These are phyloP conservation scores for Cephus nigrinus DNA, from an alignment of 2,888 invertebrate genomes.

Conservation along the genomic window DNA sequence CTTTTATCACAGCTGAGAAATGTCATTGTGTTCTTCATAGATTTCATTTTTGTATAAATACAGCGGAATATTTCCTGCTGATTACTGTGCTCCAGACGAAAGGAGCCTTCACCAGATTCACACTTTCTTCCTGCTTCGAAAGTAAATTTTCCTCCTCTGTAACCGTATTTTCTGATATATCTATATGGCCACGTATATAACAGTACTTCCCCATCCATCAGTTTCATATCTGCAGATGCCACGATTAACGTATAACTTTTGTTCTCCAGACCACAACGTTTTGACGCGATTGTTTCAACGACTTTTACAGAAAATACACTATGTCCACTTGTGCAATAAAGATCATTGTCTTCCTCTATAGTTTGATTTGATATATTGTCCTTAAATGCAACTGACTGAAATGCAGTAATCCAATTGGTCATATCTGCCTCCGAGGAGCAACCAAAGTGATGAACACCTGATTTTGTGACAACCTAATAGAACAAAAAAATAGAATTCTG, in stretches of 20 bases:
- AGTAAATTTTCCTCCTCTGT: conserved; percentile 85
- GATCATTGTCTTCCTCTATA: conserved; percentile 87
- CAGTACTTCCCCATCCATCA: conserved; percentile 75
- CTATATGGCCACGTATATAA: conserved; percentile 87
- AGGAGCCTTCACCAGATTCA: conserved; percentile 86
- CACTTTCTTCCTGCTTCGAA: conserved; percentile 91
- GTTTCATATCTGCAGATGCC: conserved; percentile 80
- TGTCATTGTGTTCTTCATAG: conserved; percentile 76
- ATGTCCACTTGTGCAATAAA: conserved; percentile 88
- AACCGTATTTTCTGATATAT: conserved; percentile 87
- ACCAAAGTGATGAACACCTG: conserved; percentile 71
- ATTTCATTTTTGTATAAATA: conserved; percentile 85
- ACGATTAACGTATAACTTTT: conserved; percentile 80
- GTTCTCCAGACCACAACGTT: conserved; percentile 78
- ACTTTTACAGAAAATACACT: conserved; percentile 84
- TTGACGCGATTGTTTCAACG: conserved; percentile 82
- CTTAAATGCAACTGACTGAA: conserved; percentile 86
- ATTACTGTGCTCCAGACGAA: conserved; percentile 83
- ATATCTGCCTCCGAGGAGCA: conserved; percentile 78
- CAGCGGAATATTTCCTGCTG: conserved; percentile 87
- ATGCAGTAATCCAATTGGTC: conserved; percentile 81
- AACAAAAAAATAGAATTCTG: conserved; percentile 8
- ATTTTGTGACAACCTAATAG: conserved; percentile 78
- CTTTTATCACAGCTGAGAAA: conserved; percentile 77
- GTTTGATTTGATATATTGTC: conserved; percentile 73